A percentile compares a stretch with the other conserved stretches of the same genome.
These are phyloP conservation scores for Tupaia tana DNA, from an alignment of 2,113 vertebrate genomes.

Conservation along the genomic window DNA sequence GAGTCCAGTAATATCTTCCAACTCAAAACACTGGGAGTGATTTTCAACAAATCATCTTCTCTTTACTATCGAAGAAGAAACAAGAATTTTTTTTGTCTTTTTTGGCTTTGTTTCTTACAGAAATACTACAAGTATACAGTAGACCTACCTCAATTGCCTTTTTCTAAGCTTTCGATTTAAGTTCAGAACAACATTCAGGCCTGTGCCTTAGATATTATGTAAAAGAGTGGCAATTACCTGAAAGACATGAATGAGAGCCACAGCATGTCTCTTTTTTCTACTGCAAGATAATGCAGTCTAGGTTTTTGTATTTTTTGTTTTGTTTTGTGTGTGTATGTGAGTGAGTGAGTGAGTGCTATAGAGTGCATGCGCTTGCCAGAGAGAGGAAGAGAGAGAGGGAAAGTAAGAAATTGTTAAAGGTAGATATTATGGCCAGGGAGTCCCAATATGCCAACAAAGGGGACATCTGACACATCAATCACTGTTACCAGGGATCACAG, in stretches of 20 bases:
- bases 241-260: neutral
- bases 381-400: no score
- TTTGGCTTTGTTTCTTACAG: neutral
- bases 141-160: neutral
- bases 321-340: no score
- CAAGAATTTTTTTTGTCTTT: no score
- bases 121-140: neutral
- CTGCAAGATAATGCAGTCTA: neutral
- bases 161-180: constrained; percentile 41
- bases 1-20: neutral
- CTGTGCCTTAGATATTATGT: neutral
- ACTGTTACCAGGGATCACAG: no score
- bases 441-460: no score
- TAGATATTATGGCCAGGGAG: no score
- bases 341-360: no score
- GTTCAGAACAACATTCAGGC: neutral
- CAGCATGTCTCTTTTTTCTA: neutral
- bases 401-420: no score
- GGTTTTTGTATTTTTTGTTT: no score
- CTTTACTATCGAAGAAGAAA: neutral
- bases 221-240: neutral
- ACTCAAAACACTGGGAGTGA: neutral
- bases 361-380: no score
- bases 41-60: constrained; percentile 43
- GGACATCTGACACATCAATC: no score